Percentiles rank a stretch among this genome's conserved stretches.
phyloP scores from a whole-genome alignment of 2,888 invertebrate species.

The Brachyptera putata region DNA sequence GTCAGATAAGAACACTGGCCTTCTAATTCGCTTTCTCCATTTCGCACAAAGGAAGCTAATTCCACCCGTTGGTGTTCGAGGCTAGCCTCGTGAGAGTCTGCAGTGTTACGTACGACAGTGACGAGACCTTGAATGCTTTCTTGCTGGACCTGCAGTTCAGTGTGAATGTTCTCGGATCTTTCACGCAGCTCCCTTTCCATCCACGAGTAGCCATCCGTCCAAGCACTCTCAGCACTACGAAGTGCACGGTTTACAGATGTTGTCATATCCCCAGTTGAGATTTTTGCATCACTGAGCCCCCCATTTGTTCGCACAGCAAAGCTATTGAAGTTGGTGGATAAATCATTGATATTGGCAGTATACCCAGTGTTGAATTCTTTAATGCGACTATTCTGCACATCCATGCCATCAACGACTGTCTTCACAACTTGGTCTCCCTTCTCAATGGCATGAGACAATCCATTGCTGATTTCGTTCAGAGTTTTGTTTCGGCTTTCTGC shows the following conservation, averaged over 20 bases:
- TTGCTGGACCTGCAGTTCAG: slow-evolving; percentile 31
- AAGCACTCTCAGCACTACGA: slow-evolving; percentile 32
- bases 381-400: background rate
- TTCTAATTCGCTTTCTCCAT: slow-evolving; percentile 41
- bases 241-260: slow-evolving; percentile 29
- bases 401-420: background rate
- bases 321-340: background rate
- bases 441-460: background rate
- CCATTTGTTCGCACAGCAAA: background rate
- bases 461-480: background rate
- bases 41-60: slow-evolving; percentile 35
- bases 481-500: too few relatives aligned
- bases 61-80: slow-evolving; percentile 40
- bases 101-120: background rate
- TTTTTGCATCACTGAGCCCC: slow-evolving; percentile 10
- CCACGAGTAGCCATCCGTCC: slow-evolving; percentile 35
- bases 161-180: slow-evolving; percentile 33
- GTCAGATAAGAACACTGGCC: slow-evolving; percentile 39
- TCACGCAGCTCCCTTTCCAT: slow-evolving; percentile 33
- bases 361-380: background rate
- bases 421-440: background rate
- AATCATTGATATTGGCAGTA: background rate
- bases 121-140: slow-evolving; percentile 32
- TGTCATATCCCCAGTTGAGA: slow-evolving; percentile 22
- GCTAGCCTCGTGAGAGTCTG: slow-evolving; percentile 37